Evolutionary conservation across 2,888 invertebrate genomes (phyloP), one percentile per base, ranked within the genome.

Genomic region (Acanthopleura granulata): DNA sequence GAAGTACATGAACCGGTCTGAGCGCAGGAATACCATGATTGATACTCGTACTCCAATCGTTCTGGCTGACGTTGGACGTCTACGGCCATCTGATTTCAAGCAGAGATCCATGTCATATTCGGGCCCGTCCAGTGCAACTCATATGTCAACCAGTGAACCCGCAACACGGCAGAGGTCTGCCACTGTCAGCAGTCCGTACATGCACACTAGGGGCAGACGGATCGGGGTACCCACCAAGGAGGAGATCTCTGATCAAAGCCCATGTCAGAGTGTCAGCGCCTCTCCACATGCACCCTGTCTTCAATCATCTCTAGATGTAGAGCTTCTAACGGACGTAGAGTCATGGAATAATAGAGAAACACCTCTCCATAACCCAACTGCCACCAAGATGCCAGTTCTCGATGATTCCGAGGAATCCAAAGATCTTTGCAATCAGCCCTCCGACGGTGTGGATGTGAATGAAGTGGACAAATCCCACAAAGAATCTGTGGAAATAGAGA

Each of bases 31-130:
- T 6, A 66, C 22, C 16, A 27, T 15, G 25, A 16, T 27, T 27
- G 66, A 66, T 14, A 14, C 14, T 66, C 66, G 29, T 16, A 27
- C 22, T 16, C 66, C 66, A 27, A 27, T 27, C 29, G 66, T 66
- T 15, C 66, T 66, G 22, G 29, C 22, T 6, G 16, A 66, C 6
- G 16, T 66, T 27, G 29, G 25, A 22, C 6, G 16, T 22, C 27
- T 27, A 6, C 22, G 16, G 29, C 22, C 22, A 27, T n/a, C 6
- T 18, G 22, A 15, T 6, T 1, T 22, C 3, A 66, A 66, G 25
- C 15, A 22, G 25, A 22, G 66, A 25, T 66, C 66, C 25, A 66
- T 66, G 66, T 66, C 66, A 16, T 66, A 66, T 25, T 66, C 66
- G 4, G 66, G 66, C 22, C 29, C 66, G 4, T 16, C 66, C 1